These are phyloP conservation scores for Plebejus melissa DNA, from an alignment of 2,888 invertebrate species.

Conservation along the genomic window DNA sequence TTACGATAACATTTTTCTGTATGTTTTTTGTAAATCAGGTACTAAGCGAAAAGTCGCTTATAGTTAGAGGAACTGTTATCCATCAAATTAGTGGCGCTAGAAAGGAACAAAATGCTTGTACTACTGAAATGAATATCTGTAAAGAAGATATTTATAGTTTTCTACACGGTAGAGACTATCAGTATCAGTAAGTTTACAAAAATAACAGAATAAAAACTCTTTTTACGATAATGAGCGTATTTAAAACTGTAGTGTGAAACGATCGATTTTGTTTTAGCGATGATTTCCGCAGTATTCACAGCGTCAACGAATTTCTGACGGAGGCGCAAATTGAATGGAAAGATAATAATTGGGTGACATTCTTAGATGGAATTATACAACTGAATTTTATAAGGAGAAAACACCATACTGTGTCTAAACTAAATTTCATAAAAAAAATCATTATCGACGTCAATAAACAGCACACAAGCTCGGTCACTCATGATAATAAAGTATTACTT, in stretches of 20 bases:
- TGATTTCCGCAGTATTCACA: conserved; percentile 48
- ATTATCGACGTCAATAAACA: conserved; percentile 46
- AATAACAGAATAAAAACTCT: no score
- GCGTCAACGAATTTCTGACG: conserved; percentile 43
- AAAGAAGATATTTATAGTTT: conserved; percentile 48
- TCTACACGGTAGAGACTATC: conserved; percentile 44
- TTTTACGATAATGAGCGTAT: no score
- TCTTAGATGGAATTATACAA: conserved; percentile 90
- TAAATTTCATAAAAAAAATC: conserved; percentile 61
- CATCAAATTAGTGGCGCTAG: not conserved
- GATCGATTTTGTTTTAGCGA: conserved; percentile 40
- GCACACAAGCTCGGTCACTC: not conserved
- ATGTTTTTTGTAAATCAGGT: not conserved
- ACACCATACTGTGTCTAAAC: conserved; percentile 80
- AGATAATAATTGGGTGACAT: conserved; percentile 84
- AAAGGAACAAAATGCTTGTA: not conserved
- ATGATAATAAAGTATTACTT: conserved; percentile 35
- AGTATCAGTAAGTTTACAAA: conserved; percentile 44
- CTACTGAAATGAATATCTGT: conserved; percentile 31
- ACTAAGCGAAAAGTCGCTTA: not conserved
- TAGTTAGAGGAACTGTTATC: not conserved
- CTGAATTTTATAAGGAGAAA: conserved; percentile 81
- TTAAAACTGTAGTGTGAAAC: no score
- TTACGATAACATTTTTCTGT: no score
- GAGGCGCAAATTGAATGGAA: conserved; percentile 78